phyloP scores from a whole-genome alignment of 1,140 invertebrate genomes.

The Drosophila virilis region DNA sequence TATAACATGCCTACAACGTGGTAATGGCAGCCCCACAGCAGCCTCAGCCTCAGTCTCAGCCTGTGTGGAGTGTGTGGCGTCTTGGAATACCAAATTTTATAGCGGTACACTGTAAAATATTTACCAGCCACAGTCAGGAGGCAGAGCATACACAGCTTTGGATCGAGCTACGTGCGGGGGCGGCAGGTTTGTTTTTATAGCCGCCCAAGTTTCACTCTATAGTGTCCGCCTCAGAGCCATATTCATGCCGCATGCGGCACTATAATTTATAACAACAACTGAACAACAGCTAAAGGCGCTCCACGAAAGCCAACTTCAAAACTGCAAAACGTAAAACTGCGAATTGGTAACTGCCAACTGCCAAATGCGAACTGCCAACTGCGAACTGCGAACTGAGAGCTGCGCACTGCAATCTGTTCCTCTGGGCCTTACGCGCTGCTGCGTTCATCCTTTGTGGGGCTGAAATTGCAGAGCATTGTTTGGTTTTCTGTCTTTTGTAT shows the following conservation, averaged over 20 bases:
- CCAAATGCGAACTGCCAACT: constrained; percentile 4
- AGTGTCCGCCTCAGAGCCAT: constrained; percentile 46
- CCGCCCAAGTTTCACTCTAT: constrained; percentile 73
- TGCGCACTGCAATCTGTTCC: constrained; percentile 11
- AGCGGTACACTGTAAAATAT: constrained; percentile 81
- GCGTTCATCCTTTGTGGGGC: constrained; percentile 63
- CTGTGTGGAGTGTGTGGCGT: constrained; percentile 41
- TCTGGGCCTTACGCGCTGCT: constrained; percentile 44
- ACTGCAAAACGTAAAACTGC: constrained; percentile 8
- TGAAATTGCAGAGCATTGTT: constrained; percentile 74
- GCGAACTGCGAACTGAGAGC: constrained; percentile 3
- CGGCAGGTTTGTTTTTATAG: constrained; percentile 80
- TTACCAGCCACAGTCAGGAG: constrained; percentile 24
- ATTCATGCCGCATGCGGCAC: constrained; percentile 78
- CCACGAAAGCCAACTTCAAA: constrained; percentile 46
- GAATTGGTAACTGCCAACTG: constrained; percentile 16
- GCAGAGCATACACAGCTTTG: neutral
- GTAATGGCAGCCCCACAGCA: constrained; percentile 64
- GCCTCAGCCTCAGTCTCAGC: neutral
- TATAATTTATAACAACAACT: constrained; percentile 83
- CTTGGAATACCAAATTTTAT: constrained; percentile 83
- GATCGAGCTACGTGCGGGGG: constrained; percentile 70
- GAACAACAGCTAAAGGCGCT: constrained; percentile 71
- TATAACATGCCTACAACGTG: constrained; percentile 82
- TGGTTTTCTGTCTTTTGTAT: constrained; percentile 52